phyloP scores from a whole-genome alignment of 2,888 invertebrate genomes.

The Tipula helvola region DNA sequence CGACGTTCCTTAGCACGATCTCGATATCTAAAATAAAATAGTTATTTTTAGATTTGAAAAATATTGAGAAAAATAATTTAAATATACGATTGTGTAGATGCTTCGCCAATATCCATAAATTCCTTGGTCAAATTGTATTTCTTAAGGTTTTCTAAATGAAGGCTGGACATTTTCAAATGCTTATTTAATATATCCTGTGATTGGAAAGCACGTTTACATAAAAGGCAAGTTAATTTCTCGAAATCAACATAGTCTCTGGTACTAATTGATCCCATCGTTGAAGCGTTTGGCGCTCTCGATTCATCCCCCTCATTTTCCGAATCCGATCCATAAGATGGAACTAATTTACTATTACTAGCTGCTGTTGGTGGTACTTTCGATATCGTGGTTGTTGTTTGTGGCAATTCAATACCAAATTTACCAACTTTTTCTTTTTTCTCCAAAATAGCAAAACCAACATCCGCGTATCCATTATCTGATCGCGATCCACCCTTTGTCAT shows the following conservation, averaged over 20 bases:
- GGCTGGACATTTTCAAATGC: slow-evolving; percentile 84
- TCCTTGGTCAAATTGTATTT: slow-evolving; percentile 30
- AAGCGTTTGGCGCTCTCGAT: neutral
- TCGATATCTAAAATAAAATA: slow-evolving; percentile 46
- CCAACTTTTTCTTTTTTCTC: slow-evolving; percentile 51
- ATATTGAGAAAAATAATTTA: neutral
- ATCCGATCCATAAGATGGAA: slow-evolving; percentile 68
- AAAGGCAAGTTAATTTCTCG: slow-evolving; percentile 77
- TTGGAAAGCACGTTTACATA: slow-evolving; percentile 92
- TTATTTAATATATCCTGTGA: slow-evolving; percentile 77
- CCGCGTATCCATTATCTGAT: slow-evolving; percentile 56
- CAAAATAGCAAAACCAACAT: slow-evolving; percentile 85
- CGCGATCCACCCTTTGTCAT: neutral
- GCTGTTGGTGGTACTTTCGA: slow-evolving; percentile 9
- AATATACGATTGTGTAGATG: neutral
- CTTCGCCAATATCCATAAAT: neutral
- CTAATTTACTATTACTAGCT: slow-evolving; percentile 39
- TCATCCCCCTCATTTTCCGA: slow-evolving; percentile 36
- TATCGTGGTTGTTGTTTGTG: slow-evolving; percentile 4
- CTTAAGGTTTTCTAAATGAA: slow-evolving; percentile 80
- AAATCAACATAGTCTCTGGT: slow-evolving; percentile 76
- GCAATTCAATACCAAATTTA: slow-evolving; percentile 30
- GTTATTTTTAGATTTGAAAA: neutral
- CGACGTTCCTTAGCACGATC: slow-evolving; percentile 94
- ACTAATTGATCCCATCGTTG: slow-evolving; percentile 30